These are phyloP conservation scores for Symphodus melops DNA, from an alignment of 2,113 vertebrate species.

Conservation along the genomic window DNA sequence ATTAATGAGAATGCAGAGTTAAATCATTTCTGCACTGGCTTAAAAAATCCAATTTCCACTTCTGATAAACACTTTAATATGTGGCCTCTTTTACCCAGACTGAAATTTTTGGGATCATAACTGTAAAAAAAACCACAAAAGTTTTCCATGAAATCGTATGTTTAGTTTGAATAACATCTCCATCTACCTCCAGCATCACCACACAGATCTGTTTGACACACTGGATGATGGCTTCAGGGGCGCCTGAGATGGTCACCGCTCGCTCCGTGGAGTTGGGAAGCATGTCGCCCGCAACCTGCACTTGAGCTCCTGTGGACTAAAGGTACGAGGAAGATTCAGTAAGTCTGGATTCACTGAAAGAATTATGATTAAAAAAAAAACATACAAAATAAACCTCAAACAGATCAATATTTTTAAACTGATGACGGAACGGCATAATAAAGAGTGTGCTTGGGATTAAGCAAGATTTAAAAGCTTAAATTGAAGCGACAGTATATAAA, in stretches of 20 bases:
- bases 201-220: conserved; percentile 99
- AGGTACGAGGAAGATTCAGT: conserved; percentile 25
- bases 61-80: not conserved
- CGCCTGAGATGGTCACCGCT: conserved; percentile 97
- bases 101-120: conserved; percentile 4
- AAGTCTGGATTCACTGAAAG: not conserved
- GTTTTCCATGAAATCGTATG: not conserved
- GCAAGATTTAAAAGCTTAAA: conserved; percentile 14
- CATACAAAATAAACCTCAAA: not conserved
- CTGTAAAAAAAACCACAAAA: not conserved
- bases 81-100: not conserved
- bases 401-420: not conserved
- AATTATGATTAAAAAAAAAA: not conserved
- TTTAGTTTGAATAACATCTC: not conserved
- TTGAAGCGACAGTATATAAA: not conserved
- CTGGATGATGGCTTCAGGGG: conserved; percentile 98
- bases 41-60: not conserved
- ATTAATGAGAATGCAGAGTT: not conserved
- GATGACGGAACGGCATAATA: not conserved
- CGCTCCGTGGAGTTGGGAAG: conserved; percentile 98
- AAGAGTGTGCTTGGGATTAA: not conserved
- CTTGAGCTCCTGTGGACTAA: conserved; percentile 97
- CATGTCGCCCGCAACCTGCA: conserved; percentile 98
- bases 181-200: conserved; percentile 97
- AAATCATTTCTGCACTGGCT: not conserved